Conservation (phyloP, 2,888 invertebrate genomes). For the Colletes collaris region DNA sequence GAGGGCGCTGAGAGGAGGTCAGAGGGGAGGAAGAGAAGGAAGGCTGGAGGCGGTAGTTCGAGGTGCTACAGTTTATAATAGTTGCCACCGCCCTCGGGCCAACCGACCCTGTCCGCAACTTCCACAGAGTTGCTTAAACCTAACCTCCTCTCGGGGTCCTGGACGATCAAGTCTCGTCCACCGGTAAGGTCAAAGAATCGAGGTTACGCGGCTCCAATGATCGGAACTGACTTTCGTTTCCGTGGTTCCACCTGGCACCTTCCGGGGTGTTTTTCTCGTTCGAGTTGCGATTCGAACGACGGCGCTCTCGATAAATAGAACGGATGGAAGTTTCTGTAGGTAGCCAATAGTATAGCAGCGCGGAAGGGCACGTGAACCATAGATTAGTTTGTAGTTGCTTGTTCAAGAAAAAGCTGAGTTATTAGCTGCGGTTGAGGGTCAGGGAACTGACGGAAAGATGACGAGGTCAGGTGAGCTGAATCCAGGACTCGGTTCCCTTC, state of each 20-base stretch:
- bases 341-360: slow-evolving; percentile 70
- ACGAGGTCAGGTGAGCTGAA: slow-evolving; percentile 64
- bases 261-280: background rate
- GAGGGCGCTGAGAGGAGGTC: slow-evolving; percentile 64
- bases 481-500: slow-evolving; percentile 31
- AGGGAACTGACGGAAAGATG: slow-evolving; percentile 71
- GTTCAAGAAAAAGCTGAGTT: slow-evolving; percentile 76
- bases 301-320: background rate
- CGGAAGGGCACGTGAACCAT: slow-evolving; percentile 65
- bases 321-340: background rate
- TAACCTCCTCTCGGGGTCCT: slow-evolving; percentile 74
- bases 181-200: slow-evolving; percentile 58
- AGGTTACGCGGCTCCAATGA: slow-evolving; percentile 2
- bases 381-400: slow-evolving; percentile 77
- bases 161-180: slow-evolving; percentile 74
- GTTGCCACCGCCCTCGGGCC: slow-evolving; percentile 81
- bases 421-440: slow-evolving; percentile 73
- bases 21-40: slow-evolving; percentile 72
- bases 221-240: background rate
- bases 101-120: slow-evolving; percentile 80
- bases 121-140: slow-evolving; percentile 83
- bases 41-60: slow-evolving; percentile 81
- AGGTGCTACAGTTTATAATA: slow-evolving; percentile 83
- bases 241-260: background rate
- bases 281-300: background rate